phyloP scores from a whole-genome alignment of 2,113 vertebrate genomes.

The Anhinga rufa region DNA sequence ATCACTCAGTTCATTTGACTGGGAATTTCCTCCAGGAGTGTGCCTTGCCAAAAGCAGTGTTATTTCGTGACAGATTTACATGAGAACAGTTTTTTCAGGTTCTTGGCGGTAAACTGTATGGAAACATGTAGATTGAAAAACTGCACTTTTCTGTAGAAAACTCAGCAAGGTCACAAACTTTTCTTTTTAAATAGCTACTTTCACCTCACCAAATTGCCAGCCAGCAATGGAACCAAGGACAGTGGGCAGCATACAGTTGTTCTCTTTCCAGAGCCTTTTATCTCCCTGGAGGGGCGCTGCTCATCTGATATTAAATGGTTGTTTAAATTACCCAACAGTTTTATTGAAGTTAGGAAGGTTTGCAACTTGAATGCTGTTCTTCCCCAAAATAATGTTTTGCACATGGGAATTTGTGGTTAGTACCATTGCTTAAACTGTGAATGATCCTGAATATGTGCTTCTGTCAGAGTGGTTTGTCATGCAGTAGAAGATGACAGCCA shows the following conservation, averaged over 20 bases:
- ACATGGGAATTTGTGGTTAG: neutral
- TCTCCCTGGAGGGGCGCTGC: neutral
- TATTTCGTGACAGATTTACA: constrained; percentile 44
- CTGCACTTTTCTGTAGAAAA: neutral
- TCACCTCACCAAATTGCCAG: neutral
- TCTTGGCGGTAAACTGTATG: neutral
- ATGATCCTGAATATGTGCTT: neutral
- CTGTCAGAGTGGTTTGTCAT: neutral
- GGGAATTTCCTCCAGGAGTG: neutral
- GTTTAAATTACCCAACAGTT: neutral
- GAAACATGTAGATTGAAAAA: neutral
- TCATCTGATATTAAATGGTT: neutral
- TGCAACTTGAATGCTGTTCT: neutral
- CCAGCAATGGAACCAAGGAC: neutral
- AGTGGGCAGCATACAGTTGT: neutral
- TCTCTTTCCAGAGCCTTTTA: neutral
- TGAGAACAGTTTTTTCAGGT: constrained; percentile 38
- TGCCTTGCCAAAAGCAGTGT: constrained; percentile 19
- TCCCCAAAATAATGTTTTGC: neutral
- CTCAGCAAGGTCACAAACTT: neutral
- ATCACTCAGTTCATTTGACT: neutral
- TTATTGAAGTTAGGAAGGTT: neutral
- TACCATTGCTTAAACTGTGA: neutral
- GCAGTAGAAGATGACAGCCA: neutral
- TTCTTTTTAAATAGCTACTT: neutral